These are phyloP conservation scores for Emys orbicularis DNA, from an alignment of 2,797 vertebrate genomes.

Conservation along the genomic window DNA sequence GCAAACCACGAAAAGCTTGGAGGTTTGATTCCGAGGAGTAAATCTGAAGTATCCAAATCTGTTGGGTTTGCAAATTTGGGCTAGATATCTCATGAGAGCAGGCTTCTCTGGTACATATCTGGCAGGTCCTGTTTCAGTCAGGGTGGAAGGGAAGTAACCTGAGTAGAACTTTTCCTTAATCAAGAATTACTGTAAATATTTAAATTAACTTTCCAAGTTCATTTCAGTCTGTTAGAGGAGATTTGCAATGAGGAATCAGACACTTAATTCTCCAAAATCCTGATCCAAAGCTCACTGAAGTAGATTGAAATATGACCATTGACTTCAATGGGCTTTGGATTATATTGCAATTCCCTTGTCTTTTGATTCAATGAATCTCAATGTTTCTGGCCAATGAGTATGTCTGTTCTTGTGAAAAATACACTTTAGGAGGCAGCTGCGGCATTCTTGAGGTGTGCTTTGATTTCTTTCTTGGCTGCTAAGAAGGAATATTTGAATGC, in stretches of 20 bases:
- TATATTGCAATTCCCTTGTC: not conserved
- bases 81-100: not conserved
- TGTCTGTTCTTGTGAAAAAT: not conserved
- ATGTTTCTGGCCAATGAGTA: not conserved
- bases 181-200: not conserved
- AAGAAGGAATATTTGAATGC: not conserved
- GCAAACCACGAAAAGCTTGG: not conserved
- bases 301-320: not conserved
- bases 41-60: not conserved
- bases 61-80: not conserved
- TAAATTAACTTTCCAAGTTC: not conserved
- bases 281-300: not conserved
- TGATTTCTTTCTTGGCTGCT: not conserved
- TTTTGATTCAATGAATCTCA: not conserved
- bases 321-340: not conserved
- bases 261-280: not conserved
- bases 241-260: not conserved
- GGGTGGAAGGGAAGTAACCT: not conserved
- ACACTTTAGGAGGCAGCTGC: not conserved
- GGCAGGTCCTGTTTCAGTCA: not conserved
- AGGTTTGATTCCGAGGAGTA: not conserved
- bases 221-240: not conserved
- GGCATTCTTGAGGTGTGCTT: not conserved
- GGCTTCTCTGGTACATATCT: not conserved
- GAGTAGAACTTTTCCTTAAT: not conserved